These are phyloP conservation scores for Petrophora chlorosata DNA, from an alignment of 2,888 invertebrate genomes.

Conservation along the genomic window DNA sequence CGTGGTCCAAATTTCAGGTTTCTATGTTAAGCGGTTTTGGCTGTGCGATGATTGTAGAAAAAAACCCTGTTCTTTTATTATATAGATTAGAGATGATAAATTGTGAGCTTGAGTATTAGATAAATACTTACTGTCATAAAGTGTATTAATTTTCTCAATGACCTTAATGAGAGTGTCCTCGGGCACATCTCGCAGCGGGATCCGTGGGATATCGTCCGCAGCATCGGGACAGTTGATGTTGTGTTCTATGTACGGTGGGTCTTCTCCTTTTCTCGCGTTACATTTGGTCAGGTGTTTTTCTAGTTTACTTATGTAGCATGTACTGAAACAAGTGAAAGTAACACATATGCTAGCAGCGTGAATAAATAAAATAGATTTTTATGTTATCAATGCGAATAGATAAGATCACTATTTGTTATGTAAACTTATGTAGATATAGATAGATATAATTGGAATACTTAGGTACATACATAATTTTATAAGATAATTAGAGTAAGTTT, in stretches of 20 bases:
- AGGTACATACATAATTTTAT: too few relatives aligned
- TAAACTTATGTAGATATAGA: too few relatives aligned
- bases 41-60: too few relatives aligned
- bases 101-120: background rate
- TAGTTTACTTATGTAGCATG: slow-evolving; percentile 87
- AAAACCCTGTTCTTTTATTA: too few relatives aligned
- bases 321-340: slow-evolving; percentile 72
- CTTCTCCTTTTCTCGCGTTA: slow-evolving; percentile 84
- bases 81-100: too few relatives aligned
- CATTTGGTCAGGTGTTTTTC: slow-evolving; percentile 88
- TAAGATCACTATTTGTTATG: too few relatives aligned
- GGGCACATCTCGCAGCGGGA: slow-evolving; percentile 59
- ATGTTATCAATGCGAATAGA: background rate
- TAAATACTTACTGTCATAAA: slow-evolving; percentile 68
- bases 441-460: too few relatives aligned
- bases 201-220: slow-evolving; percentile 44
- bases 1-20: too few relatives aligned
- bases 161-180: slow-evolving; percentile 52
- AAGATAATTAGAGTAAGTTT: too few relatives aligned
- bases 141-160: slow-evolving; percentile 65
- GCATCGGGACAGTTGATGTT: slow-evolving; percentile 68
- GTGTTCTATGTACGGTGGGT: slow-evolving; percentile 81
- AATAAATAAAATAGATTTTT: background rate
- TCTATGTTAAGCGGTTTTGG: too few relatives aligned
- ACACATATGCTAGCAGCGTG: background rate